Base-by-base conservation (phyloP, 1,140 invertebrate species). In the Dendrolimus punctatus region DNA sequence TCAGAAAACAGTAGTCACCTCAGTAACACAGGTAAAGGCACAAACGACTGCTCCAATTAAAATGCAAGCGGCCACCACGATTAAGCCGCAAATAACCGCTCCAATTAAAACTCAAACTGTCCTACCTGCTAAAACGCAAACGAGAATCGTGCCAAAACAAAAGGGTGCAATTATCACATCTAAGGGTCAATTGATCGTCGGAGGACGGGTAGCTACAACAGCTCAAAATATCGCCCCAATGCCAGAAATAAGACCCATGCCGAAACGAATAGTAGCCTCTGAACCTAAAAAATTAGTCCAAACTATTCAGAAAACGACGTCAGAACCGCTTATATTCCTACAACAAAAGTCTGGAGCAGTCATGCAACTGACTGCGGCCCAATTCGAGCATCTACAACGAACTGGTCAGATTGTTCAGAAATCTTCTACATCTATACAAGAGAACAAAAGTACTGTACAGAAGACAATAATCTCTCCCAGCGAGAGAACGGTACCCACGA, bases 181-280 rank as follows among this genome's bases (percentile, higher is more conserved):
- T 5, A 90, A 90, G 68, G 76, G 90, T 7, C 87, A 89, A 64
- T 76, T 90, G 23, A 80, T 90, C 9, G 76, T 87, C 64, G 61
- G 83, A 1, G 80, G 80, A 1, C 68, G 77, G 6, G 65, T 80
- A 2, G 51, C 74, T 5, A 72, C 73, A 5, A 68, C 80, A n/a
- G 58, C 80, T 0, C 89, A 90, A 46, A 88, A 86, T 60, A 89
- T 90, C 51, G 72, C 77, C 10, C 74, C 80, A 2, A 68, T 82
- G 66, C 76, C 76, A 5, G 74, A 83, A 62, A 81, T 85, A 58
- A 64, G 77, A 42, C 71, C 74, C 6, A 76, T 73, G 37, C 73
- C 71, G 3, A 83, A 80, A 59, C 60, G 76, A 49, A 70, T 77
- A 38, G 45, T 83, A 40, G 58, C 75, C 6, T 49, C 69, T 7